A percentile compares a stretch with the other conserved stretches of the same genome.
Conservation (phyloP, 2,113 vertebrate genomes). For the Myrmophylax atrothorax region DNA sequence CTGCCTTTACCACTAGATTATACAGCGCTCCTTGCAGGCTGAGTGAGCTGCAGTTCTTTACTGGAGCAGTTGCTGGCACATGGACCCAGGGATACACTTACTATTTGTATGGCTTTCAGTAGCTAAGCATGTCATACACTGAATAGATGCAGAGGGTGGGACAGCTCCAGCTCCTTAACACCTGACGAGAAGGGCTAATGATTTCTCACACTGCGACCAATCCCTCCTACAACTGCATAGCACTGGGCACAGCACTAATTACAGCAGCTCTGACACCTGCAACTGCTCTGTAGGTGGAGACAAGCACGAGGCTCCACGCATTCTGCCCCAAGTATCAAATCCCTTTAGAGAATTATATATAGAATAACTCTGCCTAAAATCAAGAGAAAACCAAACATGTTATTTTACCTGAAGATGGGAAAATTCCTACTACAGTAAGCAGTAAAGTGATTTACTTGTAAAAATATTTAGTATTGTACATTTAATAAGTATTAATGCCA, state of each 20-base stretch:
- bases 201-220: background rate
- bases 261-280: background rate
- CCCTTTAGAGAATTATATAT: background rate
- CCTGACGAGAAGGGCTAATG: slow-evolving; percentile 14
- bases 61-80: background rate
- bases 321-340: background rate
- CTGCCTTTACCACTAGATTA: background rate
- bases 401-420: background rate
- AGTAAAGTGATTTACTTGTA: background rate
- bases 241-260: background rate
- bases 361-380: background rate
- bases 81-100: background rate
- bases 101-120: background rate
- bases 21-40: background rate
- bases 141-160: background rate
- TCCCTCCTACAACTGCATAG: background rate
- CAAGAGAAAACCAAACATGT: background rate
- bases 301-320: background rate
- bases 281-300: slow-evolving; percentile 23
- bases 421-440: background rate
- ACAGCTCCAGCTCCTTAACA: slow-evolving; percentile 26
- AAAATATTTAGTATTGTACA: background rate
- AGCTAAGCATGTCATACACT: background rate
- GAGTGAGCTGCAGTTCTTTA: background rate
- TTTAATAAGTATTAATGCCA: background rate